Evolutionary conservation across 2,797 vertebrate species (phyloP).

Genomic region (Halcyon smyrnensis): DNA sequence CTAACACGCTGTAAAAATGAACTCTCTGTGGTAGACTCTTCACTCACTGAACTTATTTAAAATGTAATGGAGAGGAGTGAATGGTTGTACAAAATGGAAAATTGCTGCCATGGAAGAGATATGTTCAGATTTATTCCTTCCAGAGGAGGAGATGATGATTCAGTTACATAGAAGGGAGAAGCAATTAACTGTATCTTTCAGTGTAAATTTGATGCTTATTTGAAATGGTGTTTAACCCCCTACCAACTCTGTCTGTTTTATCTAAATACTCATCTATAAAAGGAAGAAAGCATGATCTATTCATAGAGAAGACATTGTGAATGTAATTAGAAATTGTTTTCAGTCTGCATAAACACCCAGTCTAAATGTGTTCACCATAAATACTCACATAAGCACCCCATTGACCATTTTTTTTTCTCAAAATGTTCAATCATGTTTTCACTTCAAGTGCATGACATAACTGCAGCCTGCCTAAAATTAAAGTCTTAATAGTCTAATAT

Average conservation of each 20-base stretch:
- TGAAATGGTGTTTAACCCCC: slow-evolving; percentile 30
- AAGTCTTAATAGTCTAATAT: slow-evolving; percentile 38
- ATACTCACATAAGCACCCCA: neutral
- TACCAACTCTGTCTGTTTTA: slow-evolving; percentile 6
- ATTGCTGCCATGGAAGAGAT: slow-evolving; percentile 46
- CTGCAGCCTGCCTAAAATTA: slow-evolving; percentile 19
- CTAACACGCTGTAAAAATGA: slow-evolving; percentile 69
- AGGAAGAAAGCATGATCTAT: slow-evolving; percentile 16
- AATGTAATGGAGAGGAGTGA: slow-evolving; percentile 48
- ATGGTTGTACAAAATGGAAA: slow-evolving; percentile 47
- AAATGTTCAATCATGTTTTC: slow-evolving; percentile 41
- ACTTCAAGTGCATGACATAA: slow-evolving; percentile 6
- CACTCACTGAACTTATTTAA: slow-evolving; percentile 53
- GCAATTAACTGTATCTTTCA: slow-evolving; percentile 44
- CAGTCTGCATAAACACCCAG: neutral
- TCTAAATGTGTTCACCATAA: slow-evolving; percentile 35
- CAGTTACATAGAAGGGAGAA: slow-evolving; percentile 31
- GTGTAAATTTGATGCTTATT: slow-evolving; percentile 47
- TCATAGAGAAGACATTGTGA: slow-evolving; percentile 17
- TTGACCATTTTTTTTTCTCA: slow-evolving; percentile 8
- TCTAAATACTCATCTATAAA: slow-evolving; percentile 47
- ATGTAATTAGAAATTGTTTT: slow-evolving; percentile 45
- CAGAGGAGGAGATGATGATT: slow-evolving; percentile 45
- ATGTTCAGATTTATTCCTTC: slow-evolving; percentile 31
- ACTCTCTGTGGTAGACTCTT: slow-evolving; percentile 61